Percentiles rank a stretch among this genome's conserved stretches.
Conservation (phyloP, 2,888 invertebrate genomes). For the Antitype chi region DNA sequence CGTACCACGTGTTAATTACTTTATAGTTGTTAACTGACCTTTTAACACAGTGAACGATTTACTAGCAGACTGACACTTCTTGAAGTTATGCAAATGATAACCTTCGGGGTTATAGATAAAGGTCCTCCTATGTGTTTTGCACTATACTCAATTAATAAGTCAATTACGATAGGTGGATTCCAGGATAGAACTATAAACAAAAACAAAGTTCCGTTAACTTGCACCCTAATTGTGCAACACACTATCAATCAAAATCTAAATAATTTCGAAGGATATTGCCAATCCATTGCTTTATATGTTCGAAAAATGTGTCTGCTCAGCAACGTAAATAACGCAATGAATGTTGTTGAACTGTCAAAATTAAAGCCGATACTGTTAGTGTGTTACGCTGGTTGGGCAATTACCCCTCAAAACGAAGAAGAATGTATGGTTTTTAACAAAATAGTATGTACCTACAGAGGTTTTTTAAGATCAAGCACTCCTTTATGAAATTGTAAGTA, state of each 20-base stretch:
- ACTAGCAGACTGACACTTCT: conserved; percentile 14
- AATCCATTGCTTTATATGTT: no score
- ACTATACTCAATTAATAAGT: background rate
- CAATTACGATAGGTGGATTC: background rate
- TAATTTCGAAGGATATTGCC: no score
- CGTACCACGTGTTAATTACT: conserved; percentile 20
- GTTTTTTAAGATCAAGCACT: background rate
- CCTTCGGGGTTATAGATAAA: conserved; percentile 37
- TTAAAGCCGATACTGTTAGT: no score
- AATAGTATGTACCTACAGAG: background rate
- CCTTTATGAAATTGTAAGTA: background rate
- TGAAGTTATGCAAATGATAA: conserved; percentile 45
- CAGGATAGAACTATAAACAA: background rate
- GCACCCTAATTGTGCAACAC: no score
- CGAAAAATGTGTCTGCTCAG: no score
- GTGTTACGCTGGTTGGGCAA: no score
- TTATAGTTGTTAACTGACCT: conserved; percentile 3
- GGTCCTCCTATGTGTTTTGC: background rate
- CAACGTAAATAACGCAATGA: no score
- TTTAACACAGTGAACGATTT: conserved; percentile 40
- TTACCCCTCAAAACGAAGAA: background rate
- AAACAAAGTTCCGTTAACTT: background rate
- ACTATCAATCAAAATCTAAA: no score
- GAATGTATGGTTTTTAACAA: background rate
- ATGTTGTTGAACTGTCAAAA: no score